Evolutionary conservation across 2,113 vertebrate species (phyloP).

Genomic region (Grallaria varia): DNA sequence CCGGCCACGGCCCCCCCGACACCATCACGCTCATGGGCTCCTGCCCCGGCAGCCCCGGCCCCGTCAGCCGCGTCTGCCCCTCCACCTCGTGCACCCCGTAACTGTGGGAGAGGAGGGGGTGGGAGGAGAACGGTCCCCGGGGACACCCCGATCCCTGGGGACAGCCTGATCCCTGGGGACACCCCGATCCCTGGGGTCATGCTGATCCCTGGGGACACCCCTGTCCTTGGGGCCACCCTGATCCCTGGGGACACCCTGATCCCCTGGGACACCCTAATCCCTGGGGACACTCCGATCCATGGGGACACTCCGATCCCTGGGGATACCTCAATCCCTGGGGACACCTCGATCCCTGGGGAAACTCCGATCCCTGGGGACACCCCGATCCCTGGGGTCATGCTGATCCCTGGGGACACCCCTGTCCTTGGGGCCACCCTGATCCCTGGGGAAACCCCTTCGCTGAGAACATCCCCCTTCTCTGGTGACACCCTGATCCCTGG

Average conservation of each 20-base stretch:
- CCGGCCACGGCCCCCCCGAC: conserved; percentile 11
- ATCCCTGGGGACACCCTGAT: neutral
- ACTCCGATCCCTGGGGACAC: neutral
- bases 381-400: too few relatives aligned
- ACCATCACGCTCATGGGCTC: neutral
- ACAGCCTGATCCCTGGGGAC: neutral
- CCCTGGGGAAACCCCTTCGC: accelerated
- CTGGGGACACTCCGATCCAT: accelerated
- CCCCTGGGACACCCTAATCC: neutral
- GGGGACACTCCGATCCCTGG: neutral
- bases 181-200: neutral
- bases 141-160: neutral
- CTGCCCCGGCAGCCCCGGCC: neutral
- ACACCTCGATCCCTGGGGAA: too few relatives aligned
- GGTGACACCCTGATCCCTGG: neutral
- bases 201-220: accelerated
- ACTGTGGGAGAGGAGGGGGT: neutral
- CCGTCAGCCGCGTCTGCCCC: conserved; percentile 6
- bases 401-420: neutral
- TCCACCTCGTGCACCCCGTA: conserved; percentile 41
- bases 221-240: too few relatives aligned
- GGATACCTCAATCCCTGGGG: accelerated
- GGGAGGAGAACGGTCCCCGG: neutral
- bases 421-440: accelerated
- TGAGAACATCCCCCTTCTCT: too few relatives aligned